Percentiles rank a stretch among this genome's conserved stretches.
phyloP scores from a whole-genome alignment of 2,797 vertebrate species.

The Selene dorsalis region DNA sequence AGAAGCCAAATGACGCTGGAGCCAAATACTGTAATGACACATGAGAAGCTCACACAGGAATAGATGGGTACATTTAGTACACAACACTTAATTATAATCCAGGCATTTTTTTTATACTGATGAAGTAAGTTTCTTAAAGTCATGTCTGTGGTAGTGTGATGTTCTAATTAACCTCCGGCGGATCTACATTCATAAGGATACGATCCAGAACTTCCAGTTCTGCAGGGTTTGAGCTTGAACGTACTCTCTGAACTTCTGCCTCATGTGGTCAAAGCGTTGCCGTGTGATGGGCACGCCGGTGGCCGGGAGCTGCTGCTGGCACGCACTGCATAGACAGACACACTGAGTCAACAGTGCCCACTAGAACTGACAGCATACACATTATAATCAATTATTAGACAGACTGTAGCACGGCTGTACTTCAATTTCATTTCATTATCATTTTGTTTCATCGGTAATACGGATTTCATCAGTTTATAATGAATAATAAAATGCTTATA shows the following conservation, averaged over 20 bases:
- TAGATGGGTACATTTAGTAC: neutral
- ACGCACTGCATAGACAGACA: constrained; percentile 80
- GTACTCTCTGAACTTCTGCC: constrained; percentile 93
- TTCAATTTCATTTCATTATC: neutral
- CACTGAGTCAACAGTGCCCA: neutral
- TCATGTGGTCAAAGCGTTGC: constrained; percentile 97
- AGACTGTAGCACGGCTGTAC: neutral
- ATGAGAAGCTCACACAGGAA: neutral
- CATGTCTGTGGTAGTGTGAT: constrained; percentile 1
- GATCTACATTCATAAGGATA: constrained; percentile 86
- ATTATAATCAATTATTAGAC: neutral
- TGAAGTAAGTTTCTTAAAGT: neutral
- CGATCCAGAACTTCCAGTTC: constrained; percentile 99
- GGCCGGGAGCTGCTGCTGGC: constrained; percentile 96
- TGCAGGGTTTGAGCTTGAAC: constrained; percentile 91
- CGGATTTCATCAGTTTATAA: neutral
- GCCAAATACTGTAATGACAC: constrained; percentile 1
- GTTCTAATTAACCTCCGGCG: neutral
- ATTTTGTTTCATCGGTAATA: neutral
- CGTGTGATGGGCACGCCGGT: constrained; percentile 95
- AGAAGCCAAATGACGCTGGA: constrained; percentile 11
- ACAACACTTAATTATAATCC: neutral
- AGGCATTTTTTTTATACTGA: neutral
- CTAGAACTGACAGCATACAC: neutral
- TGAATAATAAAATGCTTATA: neutral